Conservation (phyloP, 2,113 vertebrate genomes). For the Trematocara stigmaticum region DNA sequence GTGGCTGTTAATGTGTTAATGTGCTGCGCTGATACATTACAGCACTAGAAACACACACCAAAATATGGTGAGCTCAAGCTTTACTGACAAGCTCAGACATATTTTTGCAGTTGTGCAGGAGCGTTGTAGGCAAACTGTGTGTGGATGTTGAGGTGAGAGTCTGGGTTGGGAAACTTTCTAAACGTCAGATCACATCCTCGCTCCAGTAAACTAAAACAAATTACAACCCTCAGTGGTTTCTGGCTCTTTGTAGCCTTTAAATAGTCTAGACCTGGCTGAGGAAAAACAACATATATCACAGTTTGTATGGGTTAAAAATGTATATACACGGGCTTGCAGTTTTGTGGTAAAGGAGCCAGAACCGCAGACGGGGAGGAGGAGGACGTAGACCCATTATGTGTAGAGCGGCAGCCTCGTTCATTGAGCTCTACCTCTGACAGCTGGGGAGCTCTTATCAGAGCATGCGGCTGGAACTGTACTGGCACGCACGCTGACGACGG, state of each 20-base stretch:
- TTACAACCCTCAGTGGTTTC: not conserved
- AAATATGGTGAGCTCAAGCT: not conserved
- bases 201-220: not conserved
- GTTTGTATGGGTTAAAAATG: not conserved
- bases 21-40: not conserved
- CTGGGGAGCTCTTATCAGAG: conserved; percentile 55
- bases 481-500: conserved; percentile 10
- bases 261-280: not conserved
- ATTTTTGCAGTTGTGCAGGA: not conserved
- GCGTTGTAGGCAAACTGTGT: not conserved
- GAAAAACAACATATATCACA: not conserved
- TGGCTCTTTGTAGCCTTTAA: not conserved
- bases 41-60: not conserved
- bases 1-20: not conserved
- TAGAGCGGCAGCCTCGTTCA: not conserved
- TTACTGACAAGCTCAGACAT: not conserved
- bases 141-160: not conserved
- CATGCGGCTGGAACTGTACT: conserved; percentile 39
- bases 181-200: not conserved
- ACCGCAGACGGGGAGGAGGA: not conserved
- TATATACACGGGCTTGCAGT: not conserved
- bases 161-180: not conserved
- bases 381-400: not conserved
- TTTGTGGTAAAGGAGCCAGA: not conserved
- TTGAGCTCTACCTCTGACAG: conserved; percentile 36